Conservation (phyloP, 2,797 vertebrate genomes). For the Crenichthys baileyi region DNA sequence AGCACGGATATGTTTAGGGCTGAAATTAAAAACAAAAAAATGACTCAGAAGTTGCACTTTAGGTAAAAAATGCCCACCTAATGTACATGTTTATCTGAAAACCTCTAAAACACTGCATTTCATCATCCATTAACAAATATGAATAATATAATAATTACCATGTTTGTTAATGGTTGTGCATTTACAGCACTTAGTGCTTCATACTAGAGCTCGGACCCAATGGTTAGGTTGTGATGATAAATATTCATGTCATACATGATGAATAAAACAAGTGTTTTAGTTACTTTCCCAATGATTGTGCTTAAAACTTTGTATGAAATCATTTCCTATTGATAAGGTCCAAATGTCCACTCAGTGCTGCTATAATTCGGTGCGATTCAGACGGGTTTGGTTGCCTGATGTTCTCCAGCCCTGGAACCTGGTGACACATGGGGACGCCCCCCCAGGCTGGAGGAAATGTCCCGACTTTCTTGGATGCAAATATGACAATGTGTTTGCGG, state of each 20-base stretch:
- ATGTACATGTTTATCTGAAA: neutral
- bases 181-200: neutral
- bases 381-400: no score
- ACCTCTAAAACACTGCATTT: neutral
- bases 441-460: no score
- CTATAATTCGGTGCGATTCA: no score
- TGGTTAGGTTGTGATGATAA: neutral
- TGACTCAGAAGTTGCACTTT: neutral
- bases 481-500: no score
- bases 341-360: no score
- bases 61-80: neutral
- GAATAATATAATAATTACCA: neutral
- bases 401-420: no score
- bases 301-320: neutral
- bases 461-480: no score
- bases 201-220: neutral
- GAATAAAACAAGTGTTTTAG: neutral
- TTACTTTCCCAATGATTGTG: neutral
- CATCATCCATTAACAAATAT: neutral
- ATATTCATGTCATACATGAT: neutral
- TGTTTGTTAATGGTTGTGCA: neutral
- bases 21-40: neutral
- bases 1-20: no score
- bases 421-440: no score
- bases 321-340: no score